Base-by-base conservation (phyloP, 1,140 invertebrate species). In the Homarus americanus region DNA sequence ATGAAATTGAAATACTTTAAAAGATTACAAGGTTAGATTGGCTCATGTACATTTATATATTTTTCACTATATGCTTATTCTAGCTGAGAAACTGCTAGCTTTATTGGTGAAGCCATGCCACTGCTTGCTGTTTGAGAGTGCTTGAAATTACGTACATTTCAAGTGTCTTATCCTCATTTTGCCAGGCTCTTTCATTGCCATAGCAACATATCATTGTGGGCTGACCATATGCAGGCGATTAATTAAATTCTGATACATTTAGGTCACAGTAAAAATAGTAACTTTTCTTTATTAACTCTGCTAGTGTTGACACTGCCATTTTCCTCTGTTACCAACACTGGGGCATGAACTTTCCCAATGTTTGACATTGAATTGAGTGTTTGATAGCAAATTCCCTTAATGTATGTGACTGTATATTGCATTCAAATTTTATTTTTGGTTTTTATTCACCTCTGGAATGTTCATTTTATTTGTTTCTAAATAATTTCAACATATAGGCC, bases 391-490 rank as follows among this genome's bases (percentile, higher is more conserved):
- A 66, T 90, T 83, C 69, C 87, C 80, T 90, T 90, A 82, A 90
- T 90, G 87, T 90, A 49, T 82, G 80, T 90, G 79, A 90, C 79
- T 90, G 82, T 83, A 83, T 73, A 90, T 90, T 83, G 79, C 87
- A 90, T 90, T 82, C 53, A 49, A 17, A 40, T 83, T 82, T 82
- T 90, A 66, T 82, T 90, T 44, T 83, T 82, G 79, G 28, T 90
- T 87, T 87, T 58, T 73, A 80, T 90, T 90, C 66, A 82, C 79
- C 69, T 82, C 79, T 90, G 87, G 87, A 90, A 90, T 90, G 87
- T 87, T 82, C 40, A 53, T 73, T 86, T 76, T 44, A 75, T 73
- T 86, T 90, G 41, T 40, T 82, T 88, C 83, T 75, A 24, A 44
- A 80, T 36, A 49, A 63, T 82, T 90, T 83, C 63, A 83, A 49